These are phyloP conservation scores for Miltochrista miniata DNA, from an alignment of 2,888 invertebrate species.

Conservation along the genomic window DNA sequence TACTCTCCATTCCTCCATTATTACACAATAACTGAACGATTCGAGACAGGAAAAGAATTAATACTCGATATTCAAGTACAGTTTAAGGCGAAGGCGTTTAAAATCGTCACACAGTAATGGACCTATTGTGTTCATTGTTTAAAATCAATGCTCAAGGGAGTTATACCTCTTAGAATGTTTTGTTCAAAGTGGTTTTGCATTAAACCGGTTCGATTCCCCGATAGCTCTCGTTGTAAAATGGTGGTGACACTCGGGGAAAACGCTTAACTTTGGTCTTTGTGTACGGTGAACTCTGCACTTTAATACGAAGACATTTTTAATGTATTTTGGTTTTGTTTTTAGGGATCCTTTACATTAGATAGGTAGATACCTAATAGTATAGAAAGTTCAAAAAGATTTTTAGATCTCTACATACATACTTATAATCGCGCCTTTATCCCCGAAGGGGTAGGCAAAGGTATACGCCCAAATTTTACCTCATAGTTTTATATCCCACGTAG, in stretches of 20 bases:
- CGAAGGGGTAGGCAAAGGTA: no score
- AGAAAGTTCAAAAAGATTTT: neutral
- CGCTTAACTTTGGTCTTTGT: neutral
- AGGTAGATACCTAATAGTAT: neutral
- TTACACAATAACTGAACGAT: no score
- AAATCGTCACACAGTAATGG: conserved; percentile 8
- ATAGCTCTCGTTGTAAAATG: conserved; percentile 9
- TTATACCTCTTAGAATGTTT: conserved; percentile 24
- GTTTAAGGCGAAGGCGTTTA: conserved; percentile 5
- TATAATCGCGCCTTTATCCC: no score
- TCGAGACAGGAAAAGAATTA: neutral
- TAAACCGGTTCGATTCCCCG: conserved; percentile 12
- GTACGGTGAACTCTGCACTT: conserved; percentile 1
- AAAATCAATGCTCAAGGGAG: conserved; percentile 9
- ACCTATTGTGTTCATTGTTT: conserved; percentile 9
- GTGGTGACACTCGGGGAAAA: conserved; percentile 1
- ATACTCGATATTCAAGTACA: conserved; percentile 6
- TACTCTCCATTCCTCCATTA: no score
- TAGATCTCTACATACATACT: no score
- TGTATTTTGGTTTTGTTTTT: conserved; percentile 1
- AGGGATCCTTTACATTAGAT: neutral
- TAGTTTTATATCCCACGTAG: no score
- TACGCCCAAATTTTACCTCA: no score
- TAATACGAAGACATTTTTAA: neutral
- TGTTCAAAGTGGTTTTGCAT: conserved; percentile 29